phyloP scores from a whole-genome alignment of 2,888 invertebrate genomes.

The Loripinus fragilis region DNA sequence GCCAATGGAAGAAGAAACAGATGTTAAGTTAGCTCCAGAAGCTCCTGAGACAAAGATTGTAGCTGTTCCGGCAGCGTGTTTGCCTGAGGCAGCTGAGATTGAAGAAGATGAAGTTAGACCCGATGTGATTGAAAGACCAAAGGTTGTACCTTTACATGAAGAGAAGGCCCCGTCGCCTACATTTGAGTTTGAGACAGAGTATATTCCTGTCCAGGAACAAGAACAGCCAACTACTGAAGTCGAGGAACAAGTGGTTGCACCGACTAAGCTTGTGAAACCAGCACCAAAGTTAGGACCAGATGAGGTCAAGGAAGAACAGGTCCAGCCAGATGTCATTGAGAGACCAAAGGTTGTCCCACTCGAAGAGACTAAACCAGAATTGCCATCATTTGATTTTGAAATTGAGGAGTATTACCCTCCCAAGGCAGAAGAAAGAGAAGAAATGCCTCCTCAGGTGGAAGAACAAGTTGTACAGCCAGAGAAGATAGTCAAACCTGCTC shows the following conservation, averaged over 20 bases:
- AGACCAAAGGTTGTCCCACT: slow-evolving; percentile 64
- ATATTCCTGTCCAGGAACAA: slow-evolving; percentile 34
- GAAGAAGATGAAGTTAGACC: slow-evolving; percentile 62
- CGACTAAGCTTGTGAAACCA: slow-evolving; percentile 32
- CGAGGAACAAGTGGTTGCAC: slow-evolving; percentile 44
- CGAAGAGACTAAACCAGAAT: slow-evolving; percentile 54
- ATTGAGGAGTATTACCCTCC: slow-evolving; percentile 16
- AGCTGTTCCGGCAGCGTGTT: slow-evolving; percentile 45
- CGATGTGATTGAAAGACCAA: slow-evolving; percentile 65
- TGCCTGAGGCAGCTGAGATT: slow-evolving; percentile 59
- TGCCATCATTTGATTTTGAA: slow-evolving; percentile 38
- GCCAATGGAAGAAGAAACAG: slow-evolving; percentile 66
- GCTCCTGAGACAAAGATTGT: slow-evolving; percentile 16
- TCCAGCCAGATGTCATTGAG: slow-evolving; percentile 59
- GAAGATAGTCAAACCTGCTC: slow-evolving; percentile 22
- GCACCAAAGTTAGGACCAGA: slow-evolving; percentile 28
- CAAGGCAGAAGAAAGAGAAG: slow-evolving; percentile 21
- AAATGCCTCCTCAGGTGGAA: slow-evolving; percentile 9
- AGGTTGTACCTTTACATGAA: slow-evolving; percentile 57
- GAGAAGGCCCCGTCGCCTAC: slow-evolving; percentile 58
- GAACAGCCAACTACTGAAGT: slow-evolving; percentile 85
- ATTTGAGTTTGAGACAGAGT: slow-evolving; percentile 30
- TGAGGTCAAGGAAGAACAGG: slow-evolving; percentile 58
- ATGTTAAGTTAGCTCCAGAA: slow-evolving; percentile 34
- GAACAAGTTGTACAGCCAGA: slow-evolving; percentile 25